A percentile compares a stretch with the other conserved stretches of the same genome.
These are phyloP conservation scores for Danaus melanippus DNA, from an alignment of 1,140 invertebrate genomes.

Conservation along the genomic window DNA sequence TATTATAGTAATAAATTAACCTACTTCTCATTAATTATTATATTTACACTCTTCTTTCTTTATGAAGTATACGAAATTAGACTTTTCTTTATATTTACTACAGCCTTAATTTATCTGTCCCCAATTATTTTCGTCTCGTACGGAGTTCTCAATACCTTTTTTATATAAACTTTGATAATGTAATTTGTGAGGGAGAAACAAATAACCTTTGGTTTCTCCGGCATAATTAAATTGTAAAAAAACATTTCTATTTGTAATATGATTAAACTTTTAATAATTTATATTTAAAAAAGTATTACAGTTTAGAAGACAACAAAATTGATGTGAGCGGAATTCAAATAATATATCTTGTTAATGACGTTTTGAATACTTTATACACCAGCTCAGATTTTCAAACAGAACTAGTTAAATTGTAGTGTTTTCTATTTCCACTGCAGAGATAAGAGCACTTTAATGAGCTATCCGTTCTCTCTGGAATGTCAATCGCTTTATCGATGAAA, in stretches of 20 bases:
- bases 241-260: background rate
- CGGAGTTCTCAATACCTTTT: no score
- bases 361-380: slow-evolving; percentile 22
- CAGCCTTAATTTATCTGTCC: no score
- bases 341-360: slow-evolving; percentile 29
- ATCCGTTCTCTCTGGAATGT: background rate
- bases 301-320: slow-evolving; percentile 31
- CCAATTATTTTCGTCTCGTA: no score
- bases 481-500: slow-evolving; percentile 6
- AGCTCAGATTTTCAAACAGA: slow-evolving; percentile 21
- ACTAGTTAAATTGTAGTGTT: slow-evolving; percentile 51
- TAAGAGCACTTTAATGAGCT: slow-evolving; percentile 13
- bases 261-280: slow-evolving; percentile 3
- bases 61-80: no score
- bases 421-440: slow-evolving; percentile 14
- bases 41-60: no score
- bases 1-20: no score
- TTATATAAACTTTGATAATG: no score
- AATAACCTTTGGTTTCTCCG: no score
- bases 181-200: no score
- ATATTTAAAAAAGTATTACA: no score
- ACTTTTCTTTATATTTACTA: no score
- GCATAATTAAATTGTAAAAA: slow-evolving; percentile 4
- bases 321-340: slow-evolving; percentile 28
- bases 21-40: no score